A percentile compares a stretch with the other conserved stretches of the same genome.
Conservation (phyloP, 2,888 invertebrate genomes). For the Pristionchus fissidentatus region DNA sequence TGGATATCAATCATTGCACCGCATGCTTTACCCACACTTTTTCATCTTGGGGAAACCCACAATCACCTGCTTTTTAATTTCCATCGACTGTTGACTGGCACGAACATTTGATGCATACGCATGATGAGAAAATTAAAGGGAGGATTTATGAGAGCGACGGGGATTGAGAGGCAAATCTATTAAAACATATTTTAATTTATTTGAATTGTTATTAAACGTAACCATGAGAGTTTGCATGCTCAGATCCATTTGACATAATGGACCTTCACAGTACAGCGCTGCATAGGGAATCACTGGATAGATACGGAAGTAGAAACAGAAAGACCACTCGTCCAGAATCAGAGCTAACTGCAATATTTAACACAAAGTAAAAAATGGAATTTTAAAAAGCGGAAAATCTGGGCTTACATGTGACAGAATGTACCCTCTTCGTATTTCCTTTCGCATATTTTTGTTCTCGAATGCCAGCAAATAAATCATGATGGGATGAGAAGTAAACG, state of each 20-base stretch:
- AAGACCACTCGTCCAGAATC: neutral
- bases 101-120: constrained; percentile 7
- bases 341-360: neutral
- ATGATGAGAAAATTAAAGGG: neutral
- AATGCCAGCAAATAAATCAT: neutral
- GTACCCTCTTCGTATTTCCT: neutral
- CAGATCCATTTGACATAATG: neutral
- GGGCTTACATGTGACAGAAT: neutral
- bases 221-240: neutral
- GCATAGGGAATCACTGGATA: neutral
- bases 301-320: neutral
- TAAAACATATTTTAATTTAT: too few relatives aligned
- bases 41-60: neutral
- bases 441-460: neutral
- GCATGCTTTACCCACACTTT: too few relatives aligned
- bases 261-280: constrained; percentile 1
- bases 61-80: neutral
- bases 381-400: neutral
- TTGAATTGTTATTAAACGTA: neutral
- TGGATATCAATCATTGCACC: too few relatives aligned
- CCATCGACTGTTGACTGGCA: neutral
- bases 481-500: too few relatives aligned
- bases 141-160: neutral
- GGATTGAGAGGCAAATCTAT: neutral
- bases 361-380: neutral